Base-by-base conservation (phyloP, 1,140 invertebrate species). In the Chironomus tepperi region DNA sequence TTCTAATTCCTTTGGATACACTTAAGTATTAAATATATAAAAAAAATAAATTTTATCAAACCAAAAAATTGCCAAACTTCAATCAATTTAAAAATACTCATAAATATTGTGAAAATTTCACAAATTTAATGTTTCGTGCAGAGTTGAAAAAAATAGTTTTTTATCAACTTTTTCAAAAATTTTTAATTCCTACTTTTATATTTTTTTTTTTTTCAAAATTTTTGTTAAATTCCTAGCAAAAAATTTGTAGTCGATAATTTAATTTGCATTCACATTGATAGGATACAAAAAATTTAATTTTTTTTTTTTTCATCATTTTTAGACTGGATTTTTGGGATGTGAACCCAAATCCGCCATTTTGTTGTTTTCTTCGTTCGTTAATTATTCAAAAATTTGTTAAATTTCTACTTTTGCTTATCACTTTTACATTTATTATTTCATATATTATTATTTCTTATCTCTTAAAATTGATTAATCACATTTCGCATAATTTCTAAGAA, bases 401-500 rank as follows among this genome's bases (percentile, higher is more conserved):
- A 57, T 57, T 57, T 57, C 47, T 57, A 57, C 47, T 15, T 57
- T n/a, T n/a, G 24, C 24, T 34, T 34, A 34, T 34, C 24, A 34
- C 24, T 57, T 57, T 57, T 57, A 15, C n/a, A 57, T 57, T 57
- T 34, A 34, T 34, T 34, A 34, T 57, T 57, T 57, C 47, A 57
- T 57, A n/a, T 15, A 10, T 57, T 57, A 57, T 57, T n/a, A 57
- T n/a, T 34, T 12, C 47, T 57, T 57, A 57, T n/a, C 12, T 57
- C n/a, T 57, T n/a, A 57, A 57, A 15, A 57, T 57, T 57, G 47
- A 57, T 57, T 57, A 57, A 57, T 57, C 47, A 57, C 47, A 57
- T 57, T 57, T 57, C 24, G 24, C 24, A 34, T 34, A 34, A 34
- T 34, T 34, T 34, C 24, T 34, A 34, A 34, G 24, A 34, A 34